These are phyloP conservation scores for chimpanzee (Pan troglodytes) DNA, from an alignment of 2,113 vertebrate species.

Conservation along the genomic window NHGRI_mPanTro3-v2.1_pri NC_072403.2:146605001-146605500, in stretches of 20 bases:
- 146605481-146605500: slow-evolving; percentile 26
- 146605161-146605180: not conserved
- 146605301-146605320: not conserved
- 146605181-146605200: slow-evolving; percentile 35
- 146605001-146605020: not conserved
- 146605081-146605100: slow-evolving; percentile 31
- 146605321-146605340: not conserved
- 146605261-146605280: not conserved
- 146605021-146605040: not conserved
- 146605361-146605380: not conserved
- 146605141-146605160: slow-evolving; percentile 18
- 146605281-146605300: not conserved
- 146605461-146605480: slow-evolving; percentile 63
- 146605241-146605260: not conserved
- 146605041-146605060: not conserved
- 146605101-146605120: slow-evolving; percentile 39
- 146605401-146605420: slow-evolving; percentile 32
- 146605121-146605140: slow-evolving; percentile 17
- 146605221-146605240: not conserved
- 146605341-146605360: not conserved
- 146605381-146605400: slow-evolving; percentile 54
- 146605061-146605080: slow-evolving; percentile 57
- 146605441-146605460: slow-evolving; percentile 49
- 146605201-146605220: slow-evolving; percentile 18
- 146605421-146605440: slow-evolving; percentile 69